Conservation (phyloP, 1,140 invertebrate genomes). For the Aradophagus sp. region DNA sequence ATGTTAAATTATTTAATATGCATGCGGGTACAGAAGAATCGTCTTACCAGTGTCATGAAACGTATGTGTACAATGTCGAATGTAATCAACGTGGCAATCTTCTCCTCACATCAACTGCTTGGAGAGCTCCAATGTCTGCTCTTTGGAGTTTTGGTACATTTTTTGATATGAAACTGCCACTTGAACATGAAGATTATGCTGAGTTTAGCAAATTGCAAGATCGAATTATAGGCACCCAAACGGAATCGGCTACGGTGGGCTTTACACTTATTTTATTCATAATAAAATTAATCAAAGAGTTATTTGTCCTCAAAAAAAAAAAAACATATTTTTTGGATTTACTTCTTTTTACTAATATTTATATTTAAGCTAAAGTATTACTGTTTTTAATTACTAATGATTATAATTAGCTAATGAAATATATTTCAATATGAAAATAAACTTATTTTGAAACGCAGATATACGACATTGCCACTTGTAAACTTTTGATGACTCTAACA, state of each 20-base stretch:
- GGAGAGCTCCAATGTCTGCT: conserved; percentile 87
- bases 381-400: no score
- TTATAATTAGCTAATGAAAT: no score
- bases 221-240: conserved; percentile 88
- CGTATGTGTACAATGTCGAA: conserved; percentile 87
- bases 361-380: no score
- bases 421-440: no score
- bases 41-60: conserved; percentile 87
- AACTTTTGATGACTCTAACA: conserved; percentile 82
- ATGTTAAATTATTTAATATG: conserved; percentile 90
- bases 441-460: no score
- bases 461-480: conserved; percentile 91
- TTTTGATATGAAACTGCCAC: conserved; percentile 83
- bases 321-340: no score
- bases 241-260: conserved; percentile 81
- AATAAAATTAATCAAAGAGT: no score
- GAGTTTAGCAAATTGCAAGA: conserved; percentile 95
- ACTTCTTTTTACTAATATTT: no score
- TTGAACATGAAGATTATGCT: conserved; percentile 90
- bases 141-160: conserved; percentile 87
- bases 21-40: conserved; percentile 86
- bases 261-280: no score
- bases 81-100: conserved; percentile 83
- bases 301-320: no score
- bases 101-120: conserved; percentile 89